Conservation (phyloP, 2,113 vertebrate species). For the Nerophis lumbriciformis region DNA sequence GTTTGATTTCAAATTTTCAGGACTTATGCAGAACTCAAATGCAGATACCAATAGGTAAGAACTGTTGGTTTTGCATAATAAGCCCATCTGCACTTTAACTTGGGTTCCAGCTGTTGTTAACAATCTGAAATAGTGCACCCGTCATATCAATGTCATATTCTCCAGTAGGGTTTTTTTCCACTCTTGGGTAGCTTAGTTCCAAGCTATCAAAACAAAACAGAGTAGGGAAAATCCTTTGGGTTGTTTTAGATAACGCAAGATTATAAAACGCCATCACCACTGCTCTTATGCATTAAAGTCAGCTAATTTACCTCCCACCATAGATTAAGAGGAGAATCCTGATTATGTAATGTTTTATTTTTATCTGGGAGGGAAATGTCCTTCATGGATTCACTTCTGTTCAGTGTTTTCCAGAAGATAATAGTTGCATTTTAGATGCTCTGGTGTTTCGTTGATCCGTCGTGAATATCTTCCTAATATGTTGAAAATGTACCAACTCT, state of each 20-base stretch:
- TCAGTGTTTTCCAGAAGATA: no score
- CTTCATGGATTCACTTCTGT: no score
- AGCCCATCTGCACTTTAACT: conserved; percentile 23
- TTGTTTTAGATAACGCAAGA: conserved; percentile 36
- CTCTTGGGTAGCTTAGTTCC: conserved; percentile 1
- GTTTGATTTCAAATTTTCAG: no score
- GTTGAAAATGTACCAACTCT: no score
- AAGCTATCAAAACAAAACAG: conserved; percentile 1
- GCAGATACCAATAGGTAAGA: no score
- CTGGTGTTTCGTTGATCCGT: no score
- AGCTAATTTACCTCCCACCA: conserved; percentile 11
- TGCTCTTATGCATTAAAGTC: conserved; percentile 7
- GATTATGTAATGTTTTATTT: conserved; percentile 20
- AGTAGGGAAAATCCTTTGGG: conserved; percentile 5
- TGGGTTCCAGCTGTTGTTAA: conserved; percentile 33
- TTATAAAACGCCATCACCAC: conserved; percentile 6
- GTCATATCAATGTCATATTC: conserved; percentile 12
- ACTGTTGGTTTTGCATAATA: no score
- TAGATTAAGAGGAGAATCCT: conserved; percentile 16
- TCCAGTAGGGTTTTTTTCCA: not conserved
- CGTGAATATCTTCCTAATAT: no score
- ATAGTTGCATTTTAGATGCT: no score
- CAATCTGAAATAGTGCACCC: conserved; percentile 29
- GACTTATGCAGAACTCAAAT: no score
- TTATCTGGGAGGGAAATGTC: conserved; percentile 4